Base-by-base conservation (phyloP, 1,140 invertebrate species). In the Mycetomoellerius zeteki region DNA sequence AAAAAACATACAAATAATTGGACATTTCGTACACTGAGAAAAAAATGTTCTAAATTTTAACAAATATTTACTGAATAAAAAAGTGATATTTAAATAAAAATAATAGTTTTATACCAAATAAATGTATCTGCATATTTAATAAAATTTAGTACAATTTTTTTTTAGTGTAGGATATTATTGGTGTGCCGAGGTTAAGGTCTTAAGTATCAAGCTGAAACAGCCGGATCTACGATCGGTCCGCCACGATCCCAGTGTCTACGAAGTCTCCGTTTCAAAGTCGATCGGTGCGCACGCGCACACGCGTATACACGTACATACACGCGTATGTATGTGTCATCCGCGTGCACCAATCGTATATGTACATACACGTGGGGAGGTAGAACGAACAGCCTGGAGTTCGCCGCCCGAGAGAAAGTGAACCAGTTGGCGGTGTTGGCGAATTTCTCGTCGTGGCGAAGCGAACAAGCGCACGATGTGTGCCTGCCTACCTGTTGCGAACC, bases 361-460 rank as follows among this genome's bases (percentile, higher is more conserved):
- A 56, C 43, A 21, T 65, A 43, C 16, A n/a, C 65, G 50, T 81
- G 77, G 65, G 86, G 72, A 91, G 86, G 76, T 67, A 91, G 81
- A 91, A 30, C 43, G 60, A 78, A 77, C 72, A 85, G 89, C 60
- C 69, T 72, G 76, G 92, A 91, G 93, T 91, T 93, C 89, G 90
- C 92, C 92, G 92, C 77, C 88, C 91, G 92, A 94, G 94, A 94
- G 94, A 94, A 94, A 94, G 94, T 94, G 93, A 94, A 94, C 93
- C 93, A 94, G 94, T 94, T 93, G 93, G 93, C 94, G 92, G 88
- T 85, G 94, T 94, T 94, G 94, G 91, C 93, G 93, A 94, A 94
- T 94, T 91, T 93, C 91, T 85, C 90, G 62, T 60, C 87, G 69
- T 73, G 64, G 78, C 81, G 69, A 88, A 87, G 77, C 86, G 88